Percentiles rank a stretch among this genome's conserved stretches.
phyloP scores from a whole-genome alignment of 2,113 vertebrate genomes.

The Dermatemys mawii region DNA sequence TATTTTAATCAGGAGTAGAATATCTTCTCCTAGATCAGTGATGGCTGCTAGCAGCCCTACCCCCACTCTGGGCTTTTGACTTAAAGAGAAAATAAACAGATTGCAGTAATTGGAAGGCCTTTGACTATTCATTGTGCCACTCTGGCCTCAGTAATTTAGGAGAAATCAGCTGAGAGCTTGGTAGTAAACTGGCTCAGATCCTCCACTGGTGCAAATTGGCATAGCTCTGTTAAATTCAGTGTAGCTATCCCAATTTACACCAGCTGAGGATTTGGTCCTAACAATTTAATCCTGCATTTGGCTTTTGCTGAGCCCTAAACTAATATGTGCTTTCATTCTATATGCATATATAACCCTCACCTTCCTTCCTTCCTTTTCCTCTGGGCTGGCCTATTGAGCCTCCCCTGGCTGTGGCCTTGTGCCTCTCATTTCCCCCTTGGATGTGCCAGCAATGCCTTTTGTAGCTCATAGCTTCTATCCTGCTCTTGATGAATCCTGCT shows the following conservation, averaged over 20 bases:
- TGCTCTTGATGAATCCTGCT: background rate
- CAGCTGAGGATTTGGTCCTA: background rate
- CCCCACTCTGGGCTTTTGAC: background rate
- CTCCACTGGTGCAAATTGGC: fast-evolving
- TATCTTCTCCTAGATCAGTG: conserved; percentile 27
- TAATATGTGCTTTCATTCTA: background rate
- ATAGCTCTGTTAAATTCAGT: background rate
- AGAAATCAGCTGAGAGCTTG: background rate
- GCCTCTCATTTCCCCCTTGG: background rate
- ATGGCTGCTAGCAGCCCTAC: conserved; percentile 6
- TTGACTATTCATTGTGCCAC: conserved; percentile 17
- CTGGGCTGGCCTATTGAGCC: background rate
- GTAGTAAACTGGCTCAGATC: background rate
- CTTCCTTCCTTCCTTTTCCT: background rate
- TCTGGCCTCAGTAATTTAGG: background rate
- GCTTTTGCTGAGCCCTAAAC: conserved; percentile 3
- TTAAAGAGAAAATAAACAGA: conserved; percentile 3
- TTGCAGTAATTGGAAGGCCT: background rate
- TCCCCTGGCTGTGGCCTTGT: background rate
- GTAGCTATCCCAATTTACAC: background rate
- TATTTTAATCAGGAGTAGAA: background rate
- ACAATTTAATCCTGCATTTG: conserved; percentile 6
- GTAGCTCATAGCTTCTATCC: fast-evolving
- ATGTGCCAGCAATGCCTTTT: background rate
- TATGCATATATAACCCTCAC: background rate